These are phyloP conservation scores for Perca fluviatilis DNA, from an alignment of 2,113 vertebrate genomes.

Conservation along the genomic window DNA sequence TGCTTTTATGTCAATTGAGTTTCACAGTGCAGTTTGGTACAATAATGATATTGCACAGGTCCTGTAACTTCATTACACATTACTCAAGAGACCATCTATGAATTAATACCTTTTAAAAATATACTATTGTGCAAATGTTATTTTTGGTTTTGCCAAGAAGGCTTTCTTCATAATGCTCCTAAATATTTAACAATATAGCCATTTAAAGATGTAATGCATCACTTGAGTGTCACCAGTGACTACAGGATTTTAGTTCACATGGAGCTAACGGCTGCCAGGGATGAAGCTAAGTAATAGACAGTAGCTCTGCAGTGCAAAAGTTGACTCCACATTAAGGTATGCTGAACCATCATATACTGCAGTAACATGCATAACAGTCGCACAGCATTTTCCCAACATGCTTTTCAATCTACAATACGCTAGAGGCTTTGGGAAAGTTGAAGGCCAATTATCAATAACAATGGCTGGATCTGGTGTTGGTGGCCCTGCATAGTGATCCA, in stretches of 20 bases:
- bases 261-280: not conserved
- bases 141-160: slow-evolving; percentile 49
- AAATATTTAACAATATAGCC: slow-evolving; percentile 12
- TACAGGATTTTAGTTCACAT: slow-evolving; percentile 19
- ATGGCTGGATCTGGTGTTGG: not conserved
- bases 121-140: slow-evolving; percentile 28
- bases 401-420: not conserved
- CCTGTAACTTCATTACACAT: slow-evolving; percentile 62
- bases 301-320: slow-evolving; percentile 1
- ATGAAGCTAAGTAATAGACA: not conserved
- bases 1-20: slow-evolving; percentile 70
- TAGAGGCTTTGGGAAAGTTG: not conserved
- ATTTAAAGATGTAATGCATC: slow-evolving; percentile 20
- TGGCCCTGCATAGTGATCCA: not conserved
- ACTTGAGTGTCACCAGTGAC: not conserved
- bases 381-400: not conserved
- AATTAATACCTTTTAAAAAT: slow-evolving; percentile 51
- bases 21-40: slow-evolving; percentile 45
- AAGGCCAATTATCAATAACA: not conserved
- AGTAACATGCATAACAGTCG: too few species aligned
- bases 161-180: not conserved
- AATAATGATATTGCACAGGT: slow-evolving; percentile 47
- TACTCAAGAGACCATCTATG: slow-evolving; percentile 43
- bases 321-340: not conserved
- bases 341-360: not conserved